A percentile compares a stretch with the other conserved stretches of the same genome.
phyloP scores from a whole-genome alignment of 1,140 invertebrate species.

The Dinoponera quadriceps region DNA sequence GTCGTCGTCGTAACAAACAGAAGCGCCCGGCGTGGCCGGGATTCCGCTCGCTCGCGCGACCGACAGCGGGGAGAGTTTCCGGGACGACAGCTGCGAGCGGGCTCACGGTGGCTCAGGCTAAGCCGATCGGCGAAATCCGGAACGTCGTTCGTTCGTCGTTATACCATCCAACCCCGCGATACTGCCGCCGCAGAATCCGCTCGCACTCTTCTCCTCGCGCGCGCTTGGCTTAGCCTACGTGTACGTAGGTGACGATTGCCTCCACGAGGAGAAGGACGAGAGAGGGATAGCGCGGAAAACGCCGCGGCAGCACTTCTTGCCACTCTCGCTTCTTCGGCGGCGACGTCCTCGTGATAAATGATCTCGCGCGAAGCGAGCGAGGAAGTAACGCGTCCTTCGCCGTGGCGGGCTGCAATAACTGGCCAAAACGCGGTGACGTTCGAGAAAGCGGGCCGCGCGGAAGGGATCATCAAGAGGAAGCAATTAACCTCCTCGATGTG shows the following conservation, averaged over 20 bases:
- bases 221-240: conserved; percentile 6
- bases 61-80: conserved; percentile 72
- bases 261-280: conserved; percentile 24
- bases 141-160: conserved; percentile 77
- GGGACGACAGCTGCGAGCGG: conserved; percentile 80
- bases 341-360: conserved; percentile 44
- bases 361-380: conserved; percentile 32
- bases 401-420: conserved; percentile 18
- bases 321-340: not conserved
- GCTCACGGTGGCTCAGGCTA: conserved; percentile 83
- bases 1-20: conserved; percentile 44
- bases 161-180: conserved; percentile 64
- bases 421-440: conserved; percentile 29
- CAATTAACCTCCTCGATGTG: too few species aligned
- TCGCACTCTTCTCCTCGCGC: conserved; percentile 41
- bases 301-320: not conserved
- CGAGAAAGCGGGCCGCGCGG: conserved; percentile 19
- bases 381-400: conserved; percentile 38
- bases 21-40: conserved; percentile 70
- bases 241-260: conserved; percentile 38
- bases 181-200: conserved; percentile 77
- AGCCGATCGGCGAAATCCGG: conserved; percentile 83
- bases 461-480: conserved; percentile 37
- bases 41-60: conserved; percentile 62
- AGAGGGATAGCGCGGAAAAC: conserved; percentile 2